These are phyloP conservation scores for Anoplius nigerrimus DNA, from an alignment of 2,888 invertebrate species.

Conservation along the genomic window DNA sequence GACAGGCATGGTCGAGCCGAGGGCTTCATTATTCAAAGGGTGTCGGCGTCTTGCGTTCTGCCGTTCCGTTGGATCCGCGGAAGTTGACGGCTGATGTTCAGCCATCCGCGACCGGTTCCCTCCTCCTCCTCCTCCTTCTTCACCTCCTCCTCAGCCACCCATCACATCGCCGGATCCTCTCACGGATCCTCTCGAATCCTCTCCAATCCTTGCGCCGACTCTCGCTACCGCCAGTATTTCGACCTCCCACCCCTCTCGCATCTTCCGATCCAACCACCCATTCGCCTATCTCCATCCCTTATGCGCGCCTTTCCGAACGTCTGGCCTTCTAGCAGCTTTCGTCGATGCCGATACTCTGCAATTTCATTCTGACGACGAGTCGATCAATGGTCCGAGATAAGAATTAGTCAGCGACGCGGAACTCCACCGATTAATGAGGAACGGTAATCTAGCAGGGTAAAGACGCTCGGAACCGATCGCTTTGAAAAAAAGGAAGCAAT, in stretches of 20 bases:
- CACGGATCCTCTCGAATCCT: constrained; percentile 24
- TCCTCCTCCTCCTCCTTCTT: constrained; percentile 28
- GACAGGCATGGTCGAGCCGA: constrained; percentile 63
- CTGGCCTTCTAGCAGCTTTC: not conserved
- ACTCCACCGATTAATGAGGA: too few species aligned
- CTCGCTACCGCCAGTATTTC: constrained; percentile 2
- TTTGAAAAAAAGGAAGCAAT: too few species aligned
- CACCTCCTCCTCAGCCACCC: constrained; percentile 23
- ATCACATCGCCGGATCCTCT: constrained; percentile 25
- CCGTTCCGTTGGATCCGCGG: constrained; percentile 66
- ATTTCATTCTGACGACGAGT: not conserved
- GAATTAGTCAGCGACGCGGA: too few species aligned
- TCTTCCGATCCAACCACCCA: constrained; percentile 23
- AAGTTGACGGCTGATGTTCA: constrained; percentile 67
- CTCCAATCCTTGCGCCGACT: constrained; percentile 30
- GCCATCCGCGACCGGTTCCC: constrained; percentile 56
- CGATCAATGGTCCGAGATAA: too few species aligned
- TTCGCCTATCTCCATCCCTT: constrained; percentile 26
- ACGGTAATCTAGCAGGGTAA: too few species aligned
- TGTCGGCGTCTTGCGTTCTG: constrained; percentile 70
- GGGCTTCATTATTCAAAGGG: constrained; percentile 73
- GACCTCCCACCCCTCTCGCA: constrained; percentile 5
- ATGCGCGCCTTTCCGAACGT: not conserved
- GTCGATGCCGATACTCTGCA: not conserved
- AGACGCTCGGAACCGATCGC: too few species aligned